Percentiles rank a stretch among this genome's conserved stretches.
Evolutionary conservation across 2,888 invertebrate genomes (phyloP).

Genomic region (Tiliacea citrago): DNA sequence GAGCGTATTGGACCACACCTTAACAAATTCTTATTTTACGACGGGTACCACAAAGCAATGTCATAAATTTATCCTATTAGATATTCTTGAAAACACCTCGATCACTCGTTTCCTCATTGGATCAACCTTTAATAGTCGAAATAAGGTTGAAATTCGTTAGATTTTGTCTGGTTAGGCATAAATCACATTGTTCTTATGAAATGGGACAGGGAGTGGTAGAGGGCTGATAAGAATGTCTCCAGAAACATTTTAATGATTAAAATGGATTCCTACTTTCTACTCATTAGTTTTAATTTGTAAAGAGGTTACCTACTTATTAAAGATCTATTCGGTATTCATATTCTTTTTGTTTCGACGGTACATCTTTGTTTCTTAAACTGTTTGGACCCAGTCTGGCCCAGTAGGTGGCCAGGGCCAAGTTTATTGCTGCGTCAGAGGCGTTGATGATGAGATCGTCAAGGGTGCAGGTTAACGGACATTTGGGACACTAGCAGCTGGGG

Average conservation of each 20-base stretch:
- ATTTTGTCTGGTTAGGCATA: neutral
- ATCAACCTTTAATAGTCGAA: neutral
- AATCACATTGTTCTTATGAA: slow-evolving; percentile 58
- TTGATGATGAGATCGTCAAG: too few relatives aligned
- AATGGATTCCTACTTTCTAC: slow-evolving; percentile 56
- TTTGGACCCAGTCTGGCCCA: too few relatives aligned
- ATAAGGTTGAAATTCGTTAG: slow-evolving; percentile 41
- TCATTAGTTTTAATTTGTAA: slow-evolving; percentile 45
- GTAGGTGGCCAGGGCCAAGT: too few relatives aligned
- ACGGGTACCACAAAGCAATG: slow-evolving; percentile 58
- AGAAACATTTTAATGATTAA: slow-evolving; percentile 71
- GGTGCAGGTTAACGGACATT: too few relatives aligned
- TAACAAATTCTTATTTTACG: too few relatives aligned
- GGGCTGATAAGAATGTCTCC: slow-evolving; percentile 54
- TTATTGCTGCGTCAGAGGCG: too few relatives aligned
- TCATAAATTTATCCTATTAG: slow-evolving; percentile 69
- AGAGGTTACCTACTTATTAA: too few relatives aligned
- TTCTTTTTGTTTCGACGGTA: too few relatives aligned
- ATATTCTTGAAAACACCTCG: slow-evolving; percentile 46
- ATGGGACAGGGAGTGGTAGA: slow-evolving; percentile 52
- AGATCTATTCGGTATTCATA: too few relatives aligned
- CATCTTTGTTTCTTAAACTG: too few relatives aligned
- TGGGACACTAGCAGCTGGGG: too few relatives aligned
- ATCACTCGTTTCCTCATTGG: neutral
- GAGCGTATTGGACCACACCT: slow-evolving; percentile 24